phyloP scores from a whole-genome alignment of 2,113 vertebrate species.

The mouse (Mus musculus) region GRCm39 chr1:39167501-39168000 shows the following conservation, averaged over 20 bases:
- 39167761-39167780: background rate
- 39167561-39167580: background rate
- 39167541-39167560: background rate
- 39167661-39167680: background rate
- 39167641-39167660: background rate
- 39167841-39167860: background rate
- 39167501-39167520: background rate
- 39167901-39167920: too few relatives aligned
- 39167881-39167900: background rate
- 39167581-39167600: background rate
- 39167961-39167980: too few relatives aligned
- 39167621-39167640: background rate
- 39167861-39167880: background rate
- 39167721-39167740: background rate
- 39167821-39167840: too few relatives aligned
- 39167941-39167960: too few relatives aligned
- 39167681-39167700: background rate
- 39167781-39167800: background rate
- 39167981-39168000: too few relatives aligned
- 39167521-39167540: background rate
- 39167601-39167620: background rate
- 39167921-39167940: background rate
- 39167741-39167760: background rate
- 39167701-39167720: background rate
- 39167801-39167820: too few relatives aligned